Evolutionary conservation across 2,888 invertebrate genomes (phyloP).

Genomic region (Stenodera caucasica): DNA sequence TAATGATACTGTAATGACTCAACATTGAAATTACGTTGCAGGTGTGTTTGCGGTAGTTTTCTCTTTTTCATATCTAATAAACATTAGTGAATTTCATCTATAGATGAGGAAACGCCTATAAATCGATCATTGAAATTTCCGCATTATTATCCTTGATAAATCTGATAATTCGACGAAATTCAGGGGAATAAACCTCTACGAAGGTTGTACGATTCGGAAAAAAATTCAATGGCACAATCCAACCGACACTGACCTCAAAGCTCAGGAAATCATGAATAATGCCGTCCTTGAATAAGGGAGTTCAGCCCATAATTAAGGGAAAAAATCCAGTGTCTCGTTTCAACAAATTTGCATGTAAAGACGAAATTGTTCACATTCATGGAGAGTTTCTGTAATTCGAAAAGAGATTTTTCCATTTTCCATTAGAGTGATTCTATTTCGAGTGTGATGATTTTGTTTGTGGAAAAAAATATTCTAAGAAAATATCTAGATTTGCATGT

Average conservation of each 20-base stretch:
- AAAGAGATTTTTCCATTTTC: background rate
- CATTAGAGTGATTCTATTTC: background rate
- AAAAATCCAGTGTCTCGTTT: background rate
- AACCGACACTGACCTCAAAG: constrained; percentile 20
- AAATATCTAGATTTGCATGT: background rate
- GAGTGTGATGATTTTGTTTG: too few species aligned
- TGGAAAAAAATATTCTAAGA: background rate
- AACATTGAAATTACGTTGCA: constrained; percentile 1
- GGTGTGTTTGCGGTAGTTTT: constrained; percentile 5
- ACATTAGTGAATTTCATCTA: too few species aligned
- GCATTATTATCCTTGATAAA: background rate
- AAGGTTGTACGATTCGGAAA: background rate
- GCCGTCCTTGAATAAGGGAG: constrained; percentile 14
- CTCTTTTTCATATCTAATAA: background rate
- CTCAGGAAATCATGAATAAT: constrained; percentile 16
- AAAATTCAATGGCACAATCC: background rate
- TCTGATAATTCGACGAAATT: too few species aligned
- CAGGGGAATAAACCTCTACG: background rate
- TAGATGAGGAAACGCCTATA: background rate
- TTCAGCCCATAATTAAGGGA: too few species aligned
- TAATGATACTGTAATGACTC: constrained; percentile 1
- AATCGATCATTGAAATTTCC: background rate
- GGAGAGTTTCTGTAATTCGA: too few species aligned
- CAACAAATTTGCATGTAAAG: background rate
- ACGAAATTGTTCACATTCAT: background rate